phyloP scores from a whole-genome alignment of 2,888 invertebrate species.

The Mythimna impura region DNA sequence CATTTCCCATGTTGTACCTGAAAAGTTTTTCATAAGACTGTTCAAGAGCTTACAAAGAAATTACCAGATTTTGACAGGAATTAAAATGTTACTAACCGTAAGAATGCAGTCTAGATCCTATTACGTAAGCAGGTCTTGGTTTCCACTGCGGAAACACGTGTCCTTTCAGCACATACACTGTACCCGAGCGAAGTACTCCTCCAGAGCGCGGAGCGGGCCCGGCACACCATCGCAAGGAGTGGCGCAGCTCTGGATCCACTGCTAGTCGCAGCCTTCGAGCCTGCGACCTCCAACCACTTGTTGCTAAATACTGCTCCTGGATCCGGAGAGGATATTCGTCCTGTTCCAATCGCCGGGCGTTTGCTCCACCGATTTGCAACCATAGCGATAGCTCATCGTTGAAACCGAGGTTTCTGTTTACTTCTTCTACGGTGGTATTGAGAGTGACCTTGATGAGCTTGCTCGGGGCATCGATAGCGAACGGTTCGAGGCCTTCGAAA shows the following conservation, averaged over 20 bases:
- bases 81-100: slow-evolving; percentile 80
- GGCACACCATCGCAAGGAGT: slow-evolving; percentile 91
- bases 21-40: slow-evolving; percentile 51
- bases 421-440: slow-evolving; percentile 90
- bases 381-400: slow-evolving; percentile 87
- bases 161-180: slow-evolving; percentile 91
- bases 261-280: slow-evolving; percentile 91
- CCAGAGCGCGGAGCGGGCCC: slow-evolving; percentile 89
- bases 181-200: slow-evolving; percentile 85
- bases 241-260: slow-evolving; percentile 92
- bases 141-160: slow-evolving; percentile 93
- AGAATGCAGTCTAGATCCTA: slow-evolving; percentile 91
- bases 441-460: slow-evolving; percentile 90
- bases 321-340: slow-evolving; percentile 91
- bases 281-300: slow-evolving; percentile 91
- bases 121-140: slow-evolving; percentile 90
- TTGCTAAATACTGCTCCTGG: slow-evolving; percentile 91
- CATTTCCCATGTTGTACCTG: slow-evolving; percentile 84
- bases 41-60: not conserved
- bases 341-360: slow-evolving; percentile 88
- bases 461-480: slow-evolving; percentile 87
- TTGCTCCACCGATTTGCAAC: slow-evolving; percentile 90
- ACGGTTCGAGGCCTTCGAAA: slow-evolving; percentile 90
- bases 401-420: slow-evolving; percentile 87
- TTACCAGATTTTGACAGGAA: not conserved